Percentiles rank a stretch among this genome's conserved stretches.
Evolutionary conservation across 2,888 invertebrate genomes (phyloP).

Genomic region (Agapostemon virescens): DNA sequence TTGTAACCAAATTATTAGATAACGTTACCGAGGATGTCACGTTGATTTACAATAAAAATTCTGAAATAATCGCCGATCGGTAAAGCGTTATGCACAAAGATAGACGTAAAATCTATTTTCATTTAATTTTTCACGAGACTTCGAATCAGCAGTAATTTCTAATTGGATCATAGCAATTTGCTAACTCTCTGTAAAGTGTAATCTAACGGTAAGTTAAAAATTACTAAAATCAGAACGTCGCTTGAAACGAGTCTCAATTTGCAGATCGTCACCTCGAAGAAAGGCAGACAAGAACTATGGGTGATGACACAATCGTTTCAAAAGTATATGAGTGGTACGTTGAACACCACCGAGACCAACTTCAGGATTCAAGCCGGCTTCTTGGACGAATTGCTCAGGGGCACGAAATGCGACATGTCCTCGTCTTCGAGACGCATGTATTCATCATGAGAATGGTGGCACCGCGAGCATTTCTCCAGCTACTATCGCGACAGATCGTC

Average conservation of each 20-base stretch:
- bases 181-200: not conserved
- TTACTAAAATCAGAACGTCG: not conserved
- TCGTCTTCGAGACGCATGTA: fast-evolving
- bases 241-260: slow-evolving; percentile 15
- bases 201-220: not conserved
- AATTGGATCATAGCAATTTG: too few species aligned
- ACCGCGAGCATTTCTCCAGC: slow-evolving; percentile 64
- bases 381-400: slow-evolving; percentile 82
- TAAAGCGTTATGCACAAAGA: too few species aligned
- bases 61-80: too few species aligned
- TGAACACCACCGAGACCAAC: slow-evolving; percentile 83
- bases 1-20: too few species aligned
- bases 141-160: too few species aligned
- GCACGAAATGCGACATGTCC: slow-evolving; percentile 82
- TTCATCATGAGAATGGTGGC: slow-evolving; percentile 66
- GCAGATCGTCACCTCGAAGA: slow-evolving; percentile 67
- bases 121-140: too few species aligned
- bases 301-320: slow-evolving; percentile 74
- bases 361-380: slow-evolving; percentile 87
- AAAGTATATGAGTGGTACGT: slow-evolving; percentile 70
- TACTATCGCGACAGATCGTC: not conserved
- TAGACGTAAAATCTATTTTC: too few species aligned
- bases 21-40: too few species aligned
- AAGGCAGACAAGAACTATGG: slow-evolving; percentile 73
- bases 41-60: too few species aligned